Percentiles rank a stretch among this genome's conserved stretches.
Conservation (phyloP, 1,140 invertebrate genomes). For the Geopemphigus sp. region DNA sequence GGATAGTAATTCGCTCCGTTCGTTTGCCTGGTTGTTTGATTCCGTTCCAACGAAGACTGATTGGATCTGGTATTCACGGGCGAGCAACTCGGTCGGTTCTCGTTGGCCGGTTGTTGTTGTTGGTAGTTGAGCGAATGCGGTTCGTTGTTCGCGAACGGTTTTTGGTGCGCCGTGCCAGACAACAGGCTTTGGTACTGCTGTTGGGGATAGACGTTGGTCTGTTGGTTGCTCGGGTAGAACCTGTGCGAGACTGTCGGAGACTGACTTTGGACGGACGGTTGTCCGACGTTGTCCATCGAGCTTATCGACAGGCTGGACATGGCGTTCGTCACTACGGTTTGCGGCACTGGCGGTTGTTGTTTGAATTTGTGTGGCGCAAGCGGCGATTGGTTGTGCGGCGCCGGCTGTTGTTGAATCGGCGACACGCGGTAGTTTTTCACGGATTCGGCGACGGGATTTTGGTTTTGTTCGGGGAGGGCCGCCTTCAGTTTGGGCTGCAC, state of each 20-base stretch:
- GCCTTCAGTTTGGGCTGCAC: constrained; percentile 36
- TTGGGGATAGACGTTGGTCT: constrained; percentile 2
- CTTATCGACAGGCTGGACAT: constrained; percentile 12
- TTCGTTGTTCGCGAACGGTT: constrained; percentile 3
- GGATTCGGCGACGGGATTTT: constrained; percentile 9
- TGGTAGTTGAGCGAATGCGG: constrained; percentile 28
- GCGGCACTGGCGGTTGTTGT: no score
- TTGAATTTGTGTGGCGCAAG: constrained; percentile 28
- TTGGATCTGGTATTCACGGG: constrained; percentile 35
- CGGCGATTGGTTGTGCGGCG: background rate
- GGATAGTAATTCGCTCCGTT: constrained; percentile 18
- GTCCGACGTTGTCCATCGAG: background rate
- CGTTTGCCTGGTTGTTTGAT: background rate
- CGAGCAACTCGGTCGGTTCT: background rate
- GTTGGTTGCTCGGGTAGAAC: constrained; percentile 12
- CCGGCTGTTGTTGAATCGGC: background rate
- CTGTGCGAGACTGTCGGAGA: background rate
- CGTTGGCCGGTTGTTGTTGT: background rate
- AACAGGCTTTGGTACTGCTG: constrained; percentile 40
- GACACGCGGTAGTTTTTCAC: constrained; percentile 26
- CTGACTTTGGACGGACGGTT: constrained; percentile 2
- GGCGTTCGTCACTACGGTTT: background rate
- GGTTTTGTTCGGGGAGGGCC: constrained; percentile 16
- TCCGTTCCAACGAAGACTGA: constrained; percentile 39
- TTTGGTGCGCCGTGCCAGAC: constrained; percentile 31